phyloP scores from a whole-genome alignment of 2,797 vertebrate species.

The Sphenodon punctatus region DNA sequence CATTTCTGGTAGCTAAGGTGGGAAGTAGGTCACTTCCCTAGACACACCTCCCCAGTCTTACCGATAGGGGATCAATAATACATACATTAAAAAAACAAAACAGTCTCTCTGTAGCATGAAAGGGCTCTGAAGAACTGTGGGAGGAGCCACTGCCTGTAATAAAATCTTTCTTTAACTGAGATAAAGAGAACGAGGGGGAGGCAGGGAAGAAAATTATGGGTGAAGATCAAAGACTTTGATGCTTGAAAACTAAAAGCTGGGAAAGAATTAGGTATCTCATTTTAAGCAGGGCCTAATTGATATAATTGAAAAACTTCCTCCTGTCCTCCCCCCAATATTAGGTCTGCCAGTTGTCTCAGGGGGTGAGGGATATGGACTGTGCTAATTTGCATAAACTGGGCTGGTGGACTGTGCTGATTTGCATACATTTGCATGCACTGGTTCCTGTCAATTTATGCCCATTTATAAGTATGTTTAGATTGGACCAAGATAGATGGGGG shows the following conservation, averaged over 20 bases:
- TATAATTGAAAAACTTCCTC: neutral
- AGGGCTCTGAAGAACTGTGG: conserved; percentile 7
- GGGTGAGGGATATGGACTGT: too few species aligned
- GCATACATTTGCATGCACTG: too few species aligned
- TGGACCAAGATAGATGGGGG: too few species aligned
- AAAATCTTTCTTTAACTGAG: conserved; percentile 48
- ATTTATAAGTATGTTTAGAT: too few species aligned
- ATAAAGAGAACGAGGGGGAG: conserved; percentile 7
- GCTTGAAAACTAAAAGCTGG: conserved; percentile 4
- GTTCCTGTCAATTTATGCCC: too few species aligned
- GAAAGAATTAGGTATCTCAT: neutral
- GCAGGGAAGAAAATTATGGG: conserved; percentile 8
- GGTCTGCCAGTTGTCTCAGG: too few species aligned
- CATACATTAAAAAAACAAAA: neutral
- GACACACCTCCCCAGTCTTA: conserved; percentile 2
- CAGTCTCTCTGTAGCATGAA: neutral
- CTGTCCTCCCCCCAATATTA: too few species aligned
- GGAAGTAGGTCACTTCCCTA: conserved; percentile 17
- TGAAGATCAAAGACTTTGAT: conserved; percentile 51
- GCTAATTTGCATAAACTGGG: too few species aligned
- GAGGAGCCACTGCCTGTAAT: conserved; percentile 28
- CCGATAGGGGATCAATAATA: neutral
- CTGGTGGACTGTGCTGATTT: too few species aligned
- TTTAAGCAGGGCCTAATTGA: conserved; percentile 8
- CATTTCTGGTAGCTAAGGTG: neutral